These are phyloP conservation scores for Spermophilus dauricus DNA, from an alignment of 2,113 vertebrate genomes.

Conservation along the genomic window DNA sequence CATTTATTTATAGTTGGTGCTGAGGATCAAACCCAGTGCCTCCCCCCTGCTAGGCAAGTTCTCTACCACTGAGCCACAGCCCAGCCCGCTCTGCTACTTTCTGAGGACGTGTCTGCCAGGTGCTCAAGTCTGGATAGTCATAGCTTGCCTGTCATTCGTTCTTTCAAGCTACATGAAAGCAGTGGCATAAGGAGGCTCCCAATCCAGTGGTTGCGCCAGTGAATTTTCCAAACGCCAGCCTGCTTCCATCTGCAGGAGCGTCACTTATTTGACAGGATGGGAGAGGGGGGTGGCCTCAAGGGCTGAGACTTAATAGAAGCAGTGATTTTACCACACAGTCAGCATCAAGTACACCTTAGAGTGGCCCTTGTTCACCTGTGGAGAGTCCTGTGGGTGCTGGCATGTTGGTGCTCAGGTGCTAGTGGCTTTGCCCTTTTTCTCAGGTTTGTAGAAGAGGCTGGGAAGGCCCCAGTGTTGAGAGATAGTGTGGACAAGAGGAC, in stretches of 20 bases:
- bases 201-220: rapidly evolving
- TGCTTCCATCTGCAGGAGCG: not conserved
- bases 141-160: not conserved
- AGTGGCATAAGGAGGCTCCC: rapidly evolving
- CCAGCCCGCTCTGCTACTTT: no score
- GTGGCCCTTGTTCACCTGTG: no score
- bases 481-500: rapidly evolving
- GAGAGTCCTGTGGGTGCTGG: rapidly evolving
- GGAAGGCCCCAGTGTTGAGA: not conserved
- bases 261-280: rapidly evolving
- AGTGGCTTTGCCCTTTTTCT: rapidly evolving
- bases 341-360: not conserved
- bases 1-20: no score
- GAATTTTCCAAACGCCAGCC: rapidly evolving
- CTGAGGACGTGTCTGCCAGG: not conserved
- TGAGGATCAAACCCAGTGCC: no score
- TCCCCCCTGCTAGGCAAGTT: no score
- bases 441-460: rapidly evolving
- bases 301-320: no score
- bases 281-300: not conserved
- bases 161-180: not conserved
- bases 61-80: no score
- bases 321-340: rapidly evolving
- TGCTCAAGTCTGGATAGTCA: not conserved
- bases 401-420: not conserved